A percentile compares a stretch with the other conserved stretches of the same genome.
phyloP scores from a whole-genome alignment of 2,113 vertebrate genomes.

The Antechinus flavipes region DNA sequence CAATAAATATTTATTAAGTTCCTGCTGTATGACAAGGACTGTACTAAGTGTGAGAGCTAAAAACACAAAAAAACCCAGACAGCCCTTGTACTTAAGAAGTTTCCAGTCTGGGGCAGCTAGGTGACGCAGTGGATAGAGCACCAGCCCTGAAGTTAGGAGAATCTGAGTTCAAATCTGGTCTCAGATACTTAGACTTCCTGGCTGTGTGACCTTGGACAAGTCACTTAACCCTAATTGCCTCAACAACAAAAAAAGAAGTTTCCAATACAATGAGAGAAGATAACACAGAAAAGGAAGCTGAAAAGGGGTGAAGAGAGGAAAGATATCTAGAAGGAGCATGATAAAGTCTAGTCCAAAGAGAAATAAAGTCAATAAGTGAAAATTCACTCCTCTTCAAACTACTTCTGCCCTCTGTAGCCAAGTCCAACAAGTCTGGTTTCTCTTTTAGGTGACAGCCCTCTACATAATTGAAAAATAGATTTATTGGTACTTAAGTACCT shows the following conservation, averaged over 20 bases:
- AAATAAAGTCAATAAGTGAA: background rate
- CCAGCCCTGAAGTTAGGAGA: too few relatives aligned
- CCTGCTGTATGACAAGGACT: background rate
- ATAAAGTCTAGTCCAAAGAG: background rate
- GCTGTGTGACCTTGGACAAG: too few relatives aligned
- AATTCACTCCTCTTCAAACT: background rate
- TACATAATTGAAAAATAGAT: background rate
- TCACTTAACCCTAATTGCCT: too few relatives aligned
- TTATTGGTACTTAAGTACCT: background rate
- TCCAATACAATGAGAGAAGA: background rate
- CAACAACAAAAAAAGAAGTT: background rate
- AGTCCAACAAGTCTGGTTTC: background rate
- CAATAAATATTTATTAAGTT: background rate
- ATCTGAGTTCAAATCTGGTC: too few relatives aligned
- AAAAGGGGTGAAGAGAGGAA: background rate
- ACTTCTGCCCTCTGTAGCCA: background rate
- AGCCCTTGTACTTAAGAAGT: background rate
- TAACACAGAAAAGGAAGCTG: background rate
- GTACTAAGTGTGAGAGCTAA: background rate
- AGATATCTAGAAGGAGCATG: background rate
- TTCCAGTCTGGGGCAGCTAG: background rate
- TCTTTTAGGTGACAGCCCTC: background rate
- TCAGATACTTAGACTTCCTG: too few relatives aligned
- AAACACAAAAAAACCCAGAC: background rate
- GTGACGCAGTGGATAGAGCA: too few relatives aligned